Evolutionary conservation across 2,113 vertebrate species (phyloP).

Genomic region (Lophius piscatorius): DNA sequence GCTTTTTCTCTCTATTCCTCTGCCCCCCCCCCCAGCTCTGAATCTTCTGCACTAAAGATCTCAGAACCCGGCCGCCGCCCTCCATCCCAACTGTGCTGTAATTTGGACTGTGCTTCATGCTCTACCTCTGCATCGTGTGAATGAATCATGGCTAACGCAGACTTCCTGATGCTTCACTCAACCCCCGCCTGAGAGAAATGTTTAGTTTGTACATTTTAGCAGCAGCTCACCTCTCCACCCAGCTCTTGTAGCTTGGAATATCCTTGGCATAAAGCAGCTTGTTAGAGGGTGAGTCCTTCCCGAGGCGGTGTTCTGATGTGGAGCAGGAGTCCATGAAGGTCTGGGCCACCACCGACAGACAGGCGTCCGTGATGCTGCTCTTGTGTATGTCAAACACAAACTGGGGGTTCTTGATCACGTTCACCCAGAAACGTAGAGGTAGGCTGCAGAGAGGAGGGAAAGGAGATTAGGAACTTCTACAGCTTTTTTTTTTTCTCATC

Average conservation of each 20-base stretch:
- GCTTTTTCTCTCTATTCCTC: constrained; percentile 12
- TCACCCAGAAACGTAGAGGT: constrained; percentile 96
- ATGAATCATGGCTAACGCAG: constrained; percentile 48
- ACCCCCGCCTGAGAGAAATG: background rate
- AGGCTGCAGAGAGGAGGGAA: constrained; percentile 79
- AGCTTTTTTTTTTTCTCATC: background rate
- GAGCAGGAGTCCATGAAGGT: constrained; percentile 99
- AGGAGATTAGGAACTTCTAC: background rate
- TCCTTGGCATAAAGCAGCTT: constrained; percentile 99
- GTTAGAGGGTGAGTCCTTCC: constrained; percentile 98
- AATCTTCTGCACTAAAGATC: constrained; percentile 31
- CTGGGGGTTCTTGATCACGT: constrained; percentile 99
- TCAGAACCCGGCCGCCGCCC: constrained; percentile 37
- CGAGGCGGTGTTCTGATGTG: constrained; percentile 96
- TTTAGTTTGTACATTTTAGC: background rate
- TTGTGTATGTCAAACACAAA: constrained; percentile 99
- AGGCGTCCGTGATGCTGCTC: constrained; percentile 98
- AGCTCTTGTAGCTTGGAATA: constrained; percentile 99
- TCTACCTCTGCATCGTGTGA: constrained; percentile 35
- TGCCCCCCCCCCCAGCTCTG: constrained; percentile 1
- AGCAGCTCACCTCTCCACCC: constrained; percentile 95
- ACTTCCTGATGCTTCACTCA: constrained; percentile 28
- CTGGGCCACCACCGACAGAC: constrained; percentile 96
- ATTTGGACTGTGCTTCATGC: constrained; percentile 61
- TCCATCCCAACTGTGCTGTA: constrained; percentile 62